Evolutionary conservation across 2,113 vertebrate species (phyloP).

Genomic region (Pitta sordida): DNA sequence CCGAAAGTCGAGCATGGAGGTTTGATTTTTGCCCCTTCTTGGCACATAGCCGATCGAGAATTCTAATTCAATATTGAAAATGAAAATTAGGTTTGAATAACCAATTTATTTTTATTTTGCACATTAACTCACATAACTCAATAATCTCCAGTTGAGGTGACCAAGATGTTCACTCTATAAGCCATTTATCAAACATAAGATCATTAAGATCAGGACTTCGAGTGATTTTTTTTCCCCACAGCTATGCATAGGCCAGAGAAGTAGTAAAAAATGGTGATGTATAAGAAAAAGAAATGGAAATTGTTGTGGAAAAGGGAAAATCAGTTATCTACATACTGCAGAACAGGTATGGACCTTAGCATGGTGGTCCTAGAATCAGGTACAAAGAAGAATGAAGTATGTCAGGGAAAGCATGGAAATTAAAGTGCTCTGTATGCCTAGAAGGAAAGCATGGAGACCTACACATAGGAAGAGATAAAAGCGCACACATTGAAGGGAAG

Average conservation of each 20-base stretch:
- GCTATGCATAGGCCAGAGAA: background rate
- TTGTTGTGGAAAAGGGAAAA: background rate
- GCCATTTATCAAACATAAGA: background rate
- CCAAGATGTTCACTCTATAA: background rate
- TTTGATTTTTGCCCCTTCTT: too few species aligned
- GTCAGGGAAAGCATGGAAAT: background rate
- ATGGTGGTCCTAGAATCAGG: background rate
- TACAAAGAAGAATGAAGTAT: background rate
- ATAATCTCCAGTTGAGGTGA: background rate
- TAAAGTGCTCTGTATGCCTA: background rate
- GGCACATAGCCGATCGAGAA: too few species aligned
- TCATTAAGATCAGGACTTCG: background rate
- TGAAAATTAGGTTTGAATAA: background rate
- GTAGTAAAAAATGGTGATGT: background rate
- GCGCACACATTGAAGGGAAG: background rate
- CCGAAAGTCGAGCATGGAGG: too few species aligned
- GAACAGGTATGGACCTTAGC: background rate
- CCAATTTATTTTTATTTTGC: background rate
- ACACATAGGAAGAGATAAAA: background rate
- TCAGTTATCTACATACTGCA: background rate
- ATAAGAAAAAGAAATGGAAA: background rate
- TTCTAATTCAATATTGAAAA: background rate
- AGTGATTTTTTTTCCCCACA: background rate
- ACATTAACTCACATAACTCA: background rate
- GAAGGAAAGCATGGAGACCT: background rate